These are phyloP conservation scores for Bagarius yarrelli DNA, from an alignment of 2,113 vertebrate species.

Conservation along the genomic window DNA sequence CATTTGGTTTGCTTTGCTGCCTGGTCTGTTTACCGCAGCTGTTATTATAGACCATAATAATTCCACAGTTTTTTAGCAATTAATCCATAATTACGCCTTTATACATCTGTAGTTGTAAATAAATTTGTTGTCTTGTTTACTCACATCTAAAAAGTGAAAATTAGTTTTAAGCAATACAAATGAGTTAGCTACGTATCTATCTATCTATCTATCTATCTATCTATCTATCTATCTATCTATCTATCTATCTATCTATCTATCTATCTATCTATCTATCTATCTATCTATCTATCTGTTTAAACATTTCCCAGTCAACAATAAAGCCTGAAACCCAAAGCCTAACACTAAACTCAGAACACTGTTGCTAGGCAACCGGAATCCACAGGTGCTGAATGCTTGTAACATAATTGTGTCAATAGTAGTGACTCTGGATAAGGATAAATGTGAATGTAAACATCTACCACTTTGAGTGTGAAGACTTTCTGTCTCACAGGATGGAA, in stretches of 20 bases:
- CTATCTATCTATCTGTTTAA: too few relatives aligned
- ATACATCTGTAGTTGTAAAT: background rate
- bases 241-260: too few relatives aligned
- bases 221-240: too few relatives aligned
- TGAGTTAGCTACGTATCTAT: too few relatives aligned
- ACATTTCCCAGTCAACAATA: background rate
- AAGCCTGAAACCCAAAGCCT: background rate
- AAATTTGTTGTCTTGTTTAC: background rate
- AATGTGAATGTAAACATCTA: background rate
- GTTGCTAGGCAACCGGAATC: slow-evolving; percentile 17
- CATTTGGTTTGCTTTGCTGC: background rate
- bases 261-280: too few relatives aligned
- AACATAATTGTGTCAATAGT: too few relatives aligned
- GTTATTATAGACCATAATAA: background rate
- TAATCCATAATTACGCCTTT: background rate
- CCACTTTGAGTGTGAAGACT: background rate
- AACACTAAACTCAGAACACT: background rate
- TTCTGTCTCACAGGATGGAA: too few relatives aligned
- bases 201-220: too few relatives aligned
- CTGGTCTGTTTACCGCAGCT: background rate
- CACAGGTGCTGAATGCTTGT: background rate
- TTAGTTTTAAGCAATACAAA: background rate
- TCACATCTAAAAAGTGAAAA: background rate
- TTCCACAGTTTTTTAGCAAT: background rate
- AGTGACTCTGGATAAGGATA: too few relatives aligned